Conservation (phyloP, 2,888 invertebrate species). For the Chaetogeoica ovagalla region DNA sequence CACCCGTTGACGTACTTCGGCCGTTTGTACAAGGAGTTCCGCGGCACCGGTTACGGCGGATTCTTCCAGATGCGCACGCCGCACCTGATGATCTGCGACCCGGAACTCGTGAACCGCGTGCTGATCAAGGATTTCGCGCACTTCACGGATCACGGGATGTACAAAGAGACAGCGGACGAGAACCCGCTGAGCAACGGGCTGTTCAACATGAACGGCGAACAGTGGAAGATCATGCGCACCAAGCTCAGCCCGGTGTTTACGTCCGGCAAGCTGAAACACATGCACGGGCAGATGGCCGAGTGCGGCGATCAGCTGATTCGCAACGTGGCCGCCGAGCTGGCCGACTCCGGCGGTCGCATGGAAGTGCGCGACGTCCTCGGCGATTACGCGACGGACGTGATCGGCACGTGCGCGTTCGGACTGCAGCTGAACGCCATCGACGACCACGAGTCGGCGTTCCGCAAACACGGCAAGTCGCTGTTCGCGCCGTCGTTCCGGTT, state of each 20-base stretch:
- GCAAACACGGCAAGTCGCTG: constrained; percentile 59
- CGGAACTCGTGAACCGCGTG: constrained; percentile 61
- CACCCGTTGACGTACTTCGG: constrained; percentile 17
- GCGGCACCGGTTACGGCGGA: constrained; percentile 59
- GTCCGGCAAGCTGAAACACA: constrained; percentile 63
- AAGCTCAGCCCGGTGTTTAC: constrained; percentile 65
- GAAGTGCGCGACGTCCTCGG: constrained; percentile 60
- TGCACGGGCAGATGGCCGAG: constrained; percentile 62
- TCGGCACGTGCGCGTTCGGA: constrained; percentile 62
- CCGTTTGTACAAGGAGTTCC: neutral
- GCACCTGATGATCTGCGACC: constrained; percentile 61
- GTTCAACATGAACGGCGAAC: constrained; percentile 61
- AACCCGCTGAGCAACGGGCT: constrained; percentile 60
- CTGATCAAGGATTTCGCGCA: constrained; percentile 62
- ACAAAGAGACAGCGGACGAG: constrained; percentile 56
- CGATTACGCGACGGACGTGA: constrained; percentile 62
- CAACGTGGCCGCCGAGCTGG: neutral
- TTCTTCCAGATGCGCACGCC: constrained; percentile 63
- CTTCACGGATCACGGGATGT: constrained; percentile 61
- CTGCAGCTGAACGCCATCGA: constrained; percentile 60
- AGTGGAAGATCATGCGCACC: constrained; percentile 63
- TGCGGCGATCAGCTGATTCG: constrained; percentile 59
- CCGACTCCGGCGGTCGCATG: constrained; percentile 49
- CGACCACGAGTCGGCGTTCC: constrained; percentile 60
- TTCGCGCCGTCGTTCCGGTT: constrained; percentile 59